These are phyloP conservation scores for Philereme vetulata DNA, from an alignment of 2,888 invertebrate genomes.

Conservation along the genomic window DNA sequence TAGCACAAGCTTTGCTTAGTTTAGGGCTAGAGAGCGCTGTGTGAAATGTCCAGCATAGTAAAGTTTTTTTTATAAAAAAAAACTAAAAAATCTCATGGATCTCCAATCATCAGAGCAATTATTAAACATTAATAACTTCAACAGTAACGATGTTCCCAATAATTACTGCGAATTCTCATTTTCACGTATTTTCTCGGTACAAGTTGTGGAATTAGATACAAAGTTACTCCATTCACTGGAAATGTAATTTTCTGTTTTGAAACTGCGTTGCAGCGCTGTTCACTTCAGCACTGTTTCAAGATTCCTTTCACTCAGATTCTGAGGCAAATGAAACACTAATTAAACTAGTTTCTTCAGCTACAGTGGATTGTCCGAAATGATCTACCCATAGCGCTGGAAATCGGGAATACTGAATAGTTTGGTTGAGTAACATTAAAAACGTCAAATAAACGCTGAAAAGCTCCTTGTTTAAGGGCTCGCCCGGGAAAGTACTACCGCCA, in stretches of 20 bases:
- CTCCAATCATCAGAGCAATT: no score
- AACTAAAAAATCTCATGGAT: no score
- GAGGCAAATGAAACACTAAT: conserved; percentile 22
- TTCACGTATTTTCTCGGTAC: conserved; percentile 2
- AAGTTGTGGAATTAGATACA: conserved; percentile 15
- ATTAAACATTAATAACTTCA: background rate
- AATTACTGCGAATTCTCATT: background rate
- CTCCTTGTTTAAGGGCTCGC: no score
- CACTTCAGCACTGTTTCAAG: conserved; percentile 4
- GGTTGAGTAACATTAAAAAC: no score
- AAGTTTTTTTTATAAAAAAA: no score
- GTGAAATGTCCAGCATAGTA: no score
- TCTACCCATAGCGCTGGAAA: background rate
- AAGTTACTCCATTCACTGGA: conserved; percentile 9
- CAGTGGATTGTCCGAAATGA: background rate
- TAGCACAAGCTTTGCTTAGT: no score
- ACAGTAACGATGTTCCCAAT: background rate
- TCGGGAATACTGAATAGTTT: no score
- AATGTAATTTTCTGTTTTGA: conserved; percentile 19
- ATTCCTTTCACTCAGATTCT: conserved; percentile 15
- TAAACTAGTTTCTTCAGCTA: conserved; percentile 16
- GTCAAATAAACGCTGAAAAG: no score
- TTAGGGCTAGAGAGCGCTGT: no score
- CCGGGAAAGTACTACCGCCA: no score
- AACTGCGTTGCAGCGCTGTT: conserved; percentile 15